Percentiles rank a stretch among this genome's conserved stretches.
Conservation (phyloP, 1,140 invertebrate species). For the Andrena cerasifolii region DNA sequence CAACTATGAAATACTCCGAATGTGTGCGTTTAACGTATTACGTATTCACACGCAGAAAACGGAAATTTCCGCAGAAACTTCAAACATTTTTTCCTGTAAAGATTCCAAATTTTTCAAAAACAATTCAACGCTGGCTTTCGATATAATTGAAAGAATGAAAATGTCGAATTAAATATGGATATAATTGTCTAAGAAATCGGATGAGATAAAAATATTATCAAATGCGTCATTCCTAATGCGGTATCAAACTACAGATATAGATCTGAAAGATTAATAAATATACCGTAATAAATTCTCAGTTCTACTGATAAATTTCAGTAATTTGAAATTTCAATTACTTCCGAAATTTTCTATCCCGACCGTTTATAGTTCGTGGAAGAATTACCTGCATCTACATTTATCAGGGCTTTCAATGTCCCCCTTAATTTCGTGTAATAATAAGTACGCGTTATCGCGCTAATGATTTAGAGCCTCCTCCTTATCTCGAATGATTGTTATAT, state of each 20-base stretch:
- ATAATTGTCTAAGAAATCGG: slow-evolving; percentile 10
- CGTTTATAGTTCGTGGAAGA: slow-evolving; percentile 3
- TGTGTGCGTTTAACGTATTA: neutral
- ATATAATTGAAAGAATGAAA: neutral
- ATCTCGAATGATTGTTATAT: slow-evolving; percentile 48
- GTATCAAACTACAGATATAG: neutral
- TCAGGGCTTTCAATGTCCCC: slow-evolving; percentile 20
- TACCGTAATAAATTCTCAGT: neutral
- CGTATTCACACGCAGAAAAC: neutral
- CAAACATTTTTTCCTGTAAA: neutral
- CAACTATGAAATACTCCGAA: neutral
- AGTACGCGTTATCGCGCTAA: slow-evolving; percentile 53
- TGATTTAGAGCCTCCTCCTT: slow-evolving; percentile 56
- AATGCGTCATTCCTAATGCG: neutral
- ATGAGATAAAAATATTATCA: neutral
- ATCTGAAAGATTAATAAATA: neutral
- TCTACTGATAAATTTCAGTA: neutral
- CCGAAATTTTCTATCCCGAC: neutral
- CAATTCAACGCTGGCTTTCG: neutral
- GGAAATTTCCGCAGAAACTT: neutral
- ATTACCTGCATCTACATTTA: slow-evolving; percentile 14
- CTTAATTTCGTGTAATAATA: slow-evolving; percentile 5
- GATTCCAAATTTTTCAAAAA: neutral
- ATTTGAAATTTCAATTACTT: neutral
- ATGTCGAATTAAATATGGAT: neutral